Conservation (phyloP, 1,140 invertebrate species). For the Sitobion miscanthi region DNA sequence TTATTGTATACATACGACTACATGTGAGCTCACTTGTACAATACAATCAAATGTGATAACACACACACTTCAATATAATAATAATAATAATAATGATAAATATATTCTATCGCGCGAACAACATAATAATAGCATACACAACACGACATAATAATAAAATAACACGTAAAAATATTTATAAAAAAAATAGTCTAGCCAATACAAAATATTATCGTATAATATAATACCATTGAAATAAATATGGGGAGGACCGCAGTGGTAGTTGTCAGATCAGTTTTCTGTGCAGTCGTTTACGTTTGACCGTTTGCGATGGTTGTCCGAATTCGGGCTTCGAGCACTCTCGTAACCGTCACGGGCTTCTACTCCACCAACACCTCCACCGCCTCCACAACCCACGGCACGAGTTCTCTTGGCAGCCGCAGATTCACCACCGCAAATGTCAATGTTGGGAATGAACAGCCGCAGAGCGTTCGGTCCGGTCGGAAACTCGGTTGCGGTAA, state of each 20-base stretch:
- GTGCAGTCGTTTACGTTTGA: constrained; percentile 1
- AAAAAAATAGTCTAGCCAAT: constrained; percentile 1
- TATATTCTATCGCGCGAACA: neutral
- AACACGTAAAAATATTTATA: neutral
- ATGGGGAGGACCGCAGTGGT: neutral
- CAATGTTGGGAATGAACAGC: constrained; percentile 66
- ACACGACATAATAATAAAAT: neutral
- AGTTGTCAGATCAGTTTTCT: neutral
- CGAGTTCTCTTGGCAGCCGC: constrained; percentile 35
- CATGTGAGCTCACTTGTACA: neutral
- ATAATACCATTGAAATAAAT: neutral
- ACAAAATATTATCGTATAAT: neutral
- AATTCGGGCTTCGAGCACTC: constrained; percentile 22
- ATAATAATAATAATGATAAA: neutral
- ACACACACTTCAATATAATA: neutral
- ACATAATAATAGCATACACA: neutral
- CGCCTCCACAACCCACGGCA: neutral
- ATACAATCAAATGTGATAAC: neutral
- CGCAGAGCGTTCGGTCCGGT: constrained; percentile 66
- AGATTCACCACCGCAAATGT: constrained; percentile 60
- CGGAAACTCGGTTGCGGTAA: constrained; percentile 63
- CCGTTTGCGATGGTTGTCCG: constrained; percentile 34
- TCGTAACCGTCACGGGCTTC: neutral
- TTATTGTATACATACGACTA: neutral
- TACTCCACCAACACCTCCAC: neutral